Conservation (phyloP, 92 coral and sea anemone genomes). For the Metridium senile region DNA sequence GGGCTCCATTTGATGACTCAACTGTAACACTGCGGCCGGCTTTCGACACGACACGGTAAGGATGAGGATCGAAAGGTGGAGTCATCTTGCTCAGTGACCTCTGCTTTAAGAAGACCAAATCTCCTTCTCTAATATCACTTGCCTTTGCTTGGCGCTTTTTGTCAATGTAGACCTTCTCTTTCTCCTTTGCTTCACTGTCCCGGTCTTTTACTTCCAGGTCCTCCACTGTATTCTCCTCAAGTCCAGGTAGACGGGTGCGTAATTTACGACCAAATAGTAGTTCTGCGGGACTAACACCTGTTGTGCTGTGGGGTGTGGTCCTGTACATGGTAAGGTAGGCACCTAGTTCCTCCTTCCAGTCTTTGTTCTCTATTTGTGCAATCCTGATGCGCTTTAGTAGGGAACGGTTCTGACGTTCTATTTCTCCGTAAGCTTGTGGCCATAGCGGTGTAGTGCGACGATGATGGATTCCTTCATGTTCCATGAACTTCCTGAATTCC, state of each 20-base stretch:
- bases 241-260: conserved; percentile 29
- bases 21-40: conserved; percentile 10
- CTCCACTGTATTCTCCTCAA: conserved; percentile 22
- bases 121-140: conserved; percentile 32
- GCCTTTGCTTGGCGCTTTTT: conserved; percentile 19
- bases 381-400: conserved; percentile 47
- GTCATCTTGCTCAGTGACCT: conserved; percentile 13
- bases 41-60: conserved; percentile 6
- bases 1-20: conserved; percentile 12
- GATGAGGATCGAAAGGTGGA: conserved; percentile 19
- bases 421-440: conserved; percentile 43
- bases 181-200: conserved; percentile 31
- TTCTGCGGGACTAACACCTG: conserved; percentile 26
- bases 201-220: conserved; percentile 31
- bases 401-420: conserved; percentile 53
- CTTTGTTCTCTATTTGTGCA: conserved; percentile 45
- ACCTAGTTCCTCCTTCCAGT: conserved; percentile 23
- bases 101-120: conserved; percentile 12
- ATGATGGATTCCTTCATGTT: conserved; percentile 49
- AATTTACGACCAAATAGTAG: conserved; percentile 28
- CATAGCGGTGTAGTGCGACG: conserved; percentile 47
- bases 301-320: conserved; percentile 31
- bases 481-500: conserved; percentile 38
- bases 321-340: conserved; percentile 20
- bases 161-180: conserved; percentile 23